Conservation (phyloP, 2,888 invertebrate genomes). For the Drosophila buzzatii region DNA sequence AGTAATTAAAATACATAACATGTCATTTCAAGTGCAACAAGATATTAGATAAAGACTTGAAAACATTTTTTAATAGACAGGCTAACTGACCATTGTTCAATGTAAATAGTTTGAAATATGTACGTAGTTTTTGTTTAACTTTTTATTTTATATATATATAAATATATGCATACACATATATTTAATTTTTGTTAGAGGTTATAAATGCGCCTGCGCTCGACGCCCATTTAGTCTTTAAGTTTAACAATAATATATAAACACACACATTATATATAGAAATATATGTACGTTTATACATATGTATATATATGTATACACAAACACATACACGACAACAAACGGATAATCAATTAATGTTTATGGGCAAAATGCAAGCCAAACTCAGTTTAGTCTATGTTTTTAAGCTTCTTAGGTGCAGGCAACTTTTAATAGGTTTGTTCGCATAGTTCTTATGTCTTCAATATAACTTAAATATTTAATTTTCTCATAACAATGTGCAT, state of each 20-base stretch:
- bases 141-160: conserved; percentile 8
- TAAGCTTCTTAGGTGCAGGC: conserved; percentile 49
- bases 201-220: conserved; percentile 61
- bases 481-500: conserved; percentile 48
- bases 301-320: conserved; percentile 37
- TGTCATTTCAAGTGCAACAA: conserved; percentile 11
- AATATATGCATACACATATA: conserved; percentile 1
- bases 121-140: conserved; percentile 66
- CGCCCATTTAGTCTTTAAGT: conserved; percentile 69
- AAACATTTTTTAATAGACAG: conserved; percentile 22
- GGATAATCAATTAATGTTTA: conserved; percentile 55
- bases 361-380: conserved; percentile 78
- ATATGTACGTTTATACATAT: conserved; percentile 34
- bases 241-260: conserved; percentile 42
- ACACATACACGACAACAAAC: conserved; percentile 33
- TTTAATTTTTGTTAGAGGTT: conserved; percentile 73
- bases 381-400: conserved; percentile 66
- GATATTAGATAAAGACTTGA: conserved; percentile 23
- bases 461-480: conserved; percentile 16
- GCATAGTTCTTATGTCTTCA: conserved; percentile 25
- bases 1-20: conserved; percentile 33
- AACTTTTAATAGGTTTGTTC: conserved; percentile 39
- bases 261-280: conserved; percentile 42
- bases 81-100: conserved; percentile 62
- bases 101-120: conserved; percentile 70